phyloP scores from a whole-genome alignment of 2,113 vertebrate species.

The Cervus canadensis region DNA sequence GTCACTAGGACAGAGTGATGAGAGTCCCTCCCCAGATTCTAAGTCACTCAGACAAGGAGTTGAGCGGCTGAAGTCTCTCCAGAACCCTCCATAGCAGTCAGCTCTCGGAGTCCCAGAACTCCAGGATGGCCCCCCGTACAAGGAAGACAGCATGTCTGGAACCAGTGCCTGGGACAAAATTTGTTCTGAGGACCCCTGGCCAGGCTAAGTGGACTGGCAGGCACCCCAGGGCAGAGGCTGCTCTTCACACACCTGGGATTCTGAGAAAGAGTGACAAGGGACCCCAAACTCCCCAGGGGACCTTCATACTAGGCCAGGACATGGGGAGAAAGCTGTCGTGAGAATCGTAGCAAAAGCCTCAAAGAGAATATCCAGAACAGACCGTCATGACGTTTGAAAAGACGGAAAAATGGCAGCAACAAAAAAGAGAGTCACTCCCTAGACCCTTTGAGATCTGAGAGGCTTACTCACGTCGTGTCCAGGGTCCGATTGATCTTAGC shows the following conservation, averaged over 20 bases:
- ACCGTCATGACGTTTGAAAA: not conserved
- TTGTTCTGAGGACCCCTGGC: too few species aligned
- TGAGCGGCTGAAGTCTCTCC: not conserved
- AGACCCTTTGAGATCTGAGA: rapidly evolving
- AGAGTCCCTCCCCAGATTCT: rapidly evolving
- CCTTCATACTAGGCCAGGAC: not conserved
- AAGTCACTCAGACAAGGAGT: not conserved
- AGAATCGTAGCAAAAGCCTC: not conserved
- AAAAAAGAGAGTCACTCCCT: not conserved
- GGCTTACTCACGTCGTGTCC: slow-evolving; percentile 87
- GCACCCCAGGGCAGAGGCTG: not conserved
- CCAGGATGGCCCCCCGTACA: not conserved
- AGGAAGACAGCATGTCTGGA: not conserved
- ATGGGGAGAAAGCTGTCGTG: rapidly evolving
- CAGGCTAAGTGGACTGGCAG: not conserved
- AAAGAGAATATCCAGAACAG: not conserved
- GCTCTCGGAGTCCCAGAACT: not conserved
- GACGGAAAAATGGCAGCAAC: not conserved
- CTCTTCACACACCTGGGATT: not conserved
- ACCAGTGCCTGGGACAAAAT: not conserved
- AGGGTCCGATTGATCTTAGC: slow-evolving; percentile 88
- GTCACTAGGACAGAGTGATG: not conserved
- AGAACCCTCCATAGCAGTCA: too few species aligned
- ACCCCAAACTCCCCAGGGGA: not conserved
- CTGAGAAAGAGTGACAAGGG: not conserved